Percentiles rank a stretch among this genome's conserved stretches.
phyloP scores from a whole-genome alignment of 2,113 vertebrate genomes.

The Oceanodroma tethys region DNA sequence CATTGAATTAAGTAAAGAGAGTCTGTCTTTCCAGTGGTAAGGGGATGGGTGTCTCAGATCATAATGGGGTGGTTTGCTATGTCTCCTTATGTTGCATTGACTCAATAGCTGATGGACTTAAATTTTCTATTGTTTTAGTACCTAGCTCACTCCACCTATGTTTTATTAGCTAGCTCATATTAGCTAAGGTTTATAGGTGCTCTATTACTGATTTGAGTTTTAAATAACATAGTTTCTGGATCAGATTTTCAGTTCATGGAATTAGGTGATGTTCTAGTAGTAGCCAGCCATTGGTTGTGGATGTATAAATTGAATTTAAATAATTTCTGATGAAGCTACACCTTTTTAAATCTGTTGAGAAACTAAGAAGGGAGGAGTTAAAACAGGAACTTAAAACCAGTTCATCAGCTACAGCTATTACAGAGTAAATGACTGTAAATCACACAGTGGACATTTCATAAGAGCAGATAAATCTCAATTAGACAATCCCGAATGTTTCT shows the following conservation, averaged over 20 bases:
- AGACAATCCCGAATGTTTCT: neutral
- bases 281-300: neutral
- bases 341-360: neutral
- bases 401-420: conserved; percentile 6
- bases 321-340: neutral
- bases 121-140: neutral
- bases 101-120: neutral
- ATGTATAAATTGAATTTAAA: neutral
- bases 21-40: neutral
- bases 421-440: neutral
- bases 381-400: conserved; percentile 43
- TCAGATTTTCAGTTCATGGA: neutral
- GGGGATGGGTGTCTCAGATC: neutral
- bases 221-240: neutral
- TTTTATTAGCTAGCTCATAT: neutral
- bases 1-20: neutral
- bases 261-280: neutral
- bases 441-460: neutral
- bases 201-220: neutral
- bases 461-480: conserved; percentile 4
- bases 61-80: neutral
- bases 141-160: neutral
- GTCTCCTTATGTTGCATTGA: neutral
- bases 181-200: neutral
- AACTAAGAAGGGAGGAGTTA: neutral